Percentiles rank a stretch among this genome's conserved stretches.
These are phyloP conservation scores for Threskiornis aethiopicus DNA, from an alignment of 2,797 vertebrate species.

Conservation along the genomic window DNA sequence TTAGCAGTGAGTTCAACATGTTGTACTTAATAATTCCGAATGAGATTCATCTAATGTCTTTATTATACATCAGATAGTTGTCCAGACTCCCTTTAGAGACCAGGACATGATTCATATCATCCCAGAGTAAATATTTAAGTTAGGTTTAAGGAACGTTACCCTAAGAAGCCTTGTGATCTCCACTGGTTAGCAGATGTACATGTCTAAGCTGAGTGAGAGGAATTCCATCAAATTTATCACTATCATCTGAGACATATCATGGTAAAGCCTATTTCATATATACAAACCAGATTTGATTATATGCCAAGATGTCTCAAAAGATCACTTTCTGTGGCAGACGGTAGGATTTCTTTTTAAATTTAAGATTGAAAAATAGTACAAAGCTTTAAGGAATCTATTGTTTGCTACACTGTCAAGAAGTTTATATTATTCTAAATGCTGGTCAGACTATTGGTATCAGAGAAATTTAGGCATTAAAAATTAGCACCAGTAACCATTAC, in stretches of 20 bases:
- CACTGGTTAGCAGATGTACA: not conserved
- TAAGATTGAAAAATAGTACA: not conserved
- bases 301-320: not conserved
- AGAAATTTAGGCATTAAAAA: not conserved
- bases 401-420: not conserved
- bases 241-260: not conserved
- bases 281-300: not conserved
- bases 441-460: not conserved
- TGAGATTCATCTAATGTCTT: not conserved
- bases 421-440: not conserved
- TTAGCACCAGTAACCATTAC: not conserved
- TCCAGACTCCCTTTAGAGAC: not conserved
- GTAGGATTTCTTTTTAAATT: not conserved
- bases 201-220: not conserved
- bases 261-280: not conserved
- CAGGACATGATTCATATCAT: not conserved
- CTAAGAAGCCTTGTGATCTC: not conserved
- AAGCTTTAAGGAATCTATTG: not conserved
- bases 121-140: not conserved
- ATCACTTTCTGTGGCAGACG: not conserved
- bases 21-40: not conserved
- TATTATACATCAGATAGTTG: not conserved
- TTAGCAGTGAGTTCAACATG: not conserved
- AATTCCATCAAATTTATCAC: not conserved
- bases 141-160: not conserved